Conservation (phyloP, 1,140 invertebrate genomes). For the Listronotus bonariensis region DNA sequence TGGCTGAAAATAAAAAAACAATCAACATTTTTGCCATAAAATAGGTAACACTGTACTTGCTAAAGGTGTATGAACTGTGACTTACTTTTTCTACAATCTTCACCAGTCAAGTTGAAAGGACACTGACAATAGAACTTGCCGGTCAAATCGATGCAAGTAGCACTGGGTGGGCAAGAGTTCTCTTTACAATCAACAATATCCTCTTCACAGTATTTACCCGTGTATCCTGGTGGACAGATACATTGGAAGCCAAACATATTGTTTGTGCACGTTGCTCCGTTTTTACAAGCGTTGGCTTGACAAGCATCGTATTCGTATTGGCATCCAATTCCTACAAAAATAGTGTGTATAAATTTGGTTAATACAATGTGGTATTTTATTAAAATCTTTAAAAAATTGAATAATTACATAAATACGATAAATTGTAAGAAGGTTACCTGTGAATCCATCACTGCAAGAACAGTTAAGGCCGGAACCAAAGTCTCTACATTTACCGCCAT, state of each 20-base stretch:
- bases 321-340: conserved; percentile 73
- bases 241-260: conserved; percentile 85
- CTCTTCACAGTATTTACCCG: conserved; percentile 88
- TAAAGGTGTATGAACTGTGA: too few species aligned
- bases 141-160: conserved; percentile 91
- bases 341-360: too few species aligned
- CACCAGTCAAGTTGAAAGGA: conserved; percentile 94
- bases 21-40: background rate
- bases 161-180: conserved; percentile 91
- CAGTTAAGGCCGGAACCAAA: conserved; percentile 95
- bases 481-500: conserved; percentile 91
- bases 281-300: conserved; percentile 84
- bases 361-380: too few species aligned
- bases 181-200: conserved; percentile 93
- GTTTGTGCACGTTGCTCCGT: conserved; percentile 89
- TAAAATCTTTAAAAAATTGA: background rate
- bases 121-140: conserved; percentile 94
- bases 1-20: conserved; percentile 64
- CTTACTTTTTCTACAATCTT: conserved; percentile 93
- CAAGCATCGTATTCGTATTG: conserved; percentile 94
- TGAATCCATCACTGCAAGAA: conserved; percentile 83
- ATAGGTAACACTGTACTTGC: too few species aligned
- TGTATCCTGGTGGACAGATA: conserved; percentile 82
- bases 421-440: conserved; percentile 43
- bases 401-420: too few species aligned